Percentiles rank a stretch among this genome's conserved stretches.
Conservation (phyloP, 1,140 invertebrate species). For the Ruditapes philippinarum region DNA sequence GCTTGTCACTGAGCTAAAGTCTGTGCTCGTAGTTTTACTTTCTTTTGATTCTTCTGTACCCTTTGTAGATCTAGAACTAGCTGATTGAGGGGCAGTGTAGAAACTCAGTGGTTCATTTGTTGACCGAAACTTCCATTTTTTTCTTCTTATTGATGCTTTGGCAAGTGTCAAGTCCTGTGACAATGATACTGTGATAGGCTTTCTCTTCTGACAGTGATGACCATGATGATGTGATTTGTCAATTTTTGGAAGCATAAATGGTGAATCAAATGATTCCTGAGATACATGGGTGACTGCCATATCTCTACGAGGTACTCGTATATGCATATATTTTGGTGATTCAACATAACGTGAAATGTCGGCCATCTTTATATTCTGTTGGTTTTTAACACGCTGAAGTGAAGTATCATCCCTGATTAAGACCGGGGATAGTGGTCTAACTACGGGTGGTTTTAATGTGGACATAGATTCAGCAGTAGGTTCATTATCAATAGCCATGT, state of each 20-base stretch:
- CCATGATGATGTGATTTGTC: neutral
- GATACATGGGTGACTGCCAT: conserved; percentile 46
- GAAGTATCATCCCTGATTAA: conserved; percentile 13
- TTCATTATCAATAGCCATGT: neutral
- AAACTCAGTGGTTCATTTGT: conserved; percentile 41
- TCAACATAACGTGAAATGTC: conserved; percentile 26
- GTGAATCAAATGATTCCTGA: conserved; percentile 55
- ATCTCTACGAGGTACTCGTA: conserved; percentile 27
- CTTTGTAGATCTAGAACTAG: conserved; percentile 32
- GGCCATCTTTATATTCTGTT: neutral
- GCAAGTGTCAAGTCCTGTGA: neutral
- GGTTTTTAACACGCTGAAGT: conserved; percentile 14
- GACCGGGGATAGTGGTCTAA: conserved; percentile 1
- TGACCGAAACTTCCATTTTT: conserved; percentile 54
- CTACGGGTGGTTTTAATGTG: neutral
- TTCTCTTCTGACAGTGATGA: neutral
- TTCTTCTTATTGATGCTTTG: conserved; percentile 37
- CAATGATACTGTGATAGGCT: conserved; percentile 38
- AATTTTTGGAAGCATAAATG: conserved; percentile 40
- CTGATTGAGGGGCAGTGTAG: neutral
- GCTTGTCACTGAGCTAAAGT: neutral
- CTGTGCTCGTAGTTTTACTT: neutral
- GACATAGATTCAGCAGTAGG: neutral
- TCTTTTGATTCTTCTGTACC: conserved; percentile 36
- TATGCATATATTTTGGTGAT: conserved; percentile 54